Evolutionary conservation across 2,888 invertebrate genomes (phyloP), one percentile per base, ranked within the genome.

Genomic region (Cyclophora albipunctata): DNA sequence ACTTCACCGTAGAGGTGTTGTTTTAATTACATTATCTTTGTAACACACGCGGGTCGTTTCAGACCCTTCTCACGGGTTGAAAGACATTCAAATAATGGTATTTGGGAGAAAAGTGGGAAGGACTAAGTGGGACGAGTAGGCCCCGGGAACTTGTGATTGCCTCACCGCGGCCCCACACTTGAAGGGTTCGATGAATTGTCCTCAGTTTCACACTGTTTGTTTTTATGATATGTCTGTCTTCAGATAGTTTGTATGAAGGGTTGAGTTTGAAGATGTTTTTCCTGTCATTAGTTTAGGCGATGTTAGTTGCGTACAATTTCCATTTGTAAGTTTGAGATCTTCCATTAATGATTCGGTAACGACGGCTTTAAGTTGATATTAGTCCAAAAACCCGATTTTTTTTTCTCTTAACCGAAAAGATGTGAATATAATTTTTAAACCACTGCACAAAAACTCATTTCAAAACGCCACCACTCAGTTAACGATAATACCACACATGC

Each of bases 11-110:
- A 83, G 87, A 88, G 87, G 87, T 88, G 87, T 87, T 87, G 84
- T 88, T 87, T 88, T 88, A 88, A 88, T 88, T 88, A 88, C 87
- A 88, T 88, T 88, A 88, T 88, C 88, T 83, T 78, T 70, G 71
- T 59, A 67, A 76, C 81, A 84, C 88, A 87, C 87, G 83, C 86
- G 75, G 69, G 74, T 65, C 59, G 60, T 52, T 53, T 49, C 64
- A 67, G 78, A 86, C 88, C 87, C 87, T 87, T 81, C 85, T 87
- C 88, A 86, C 86, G 77, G 80, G 75, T 74, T 81, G 84, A 82
- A 84, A 87, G 87, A 86, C 87, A 87, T 84, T 83, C 85, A 82
- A 85, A 87, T 87, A 87, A 87, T 85, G 82, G 84, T 81, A 84
- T 80, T 78, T 74, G 71, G 58, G 81, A 84, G 85, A 71, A 71